phyloP scores from a whole-genome alignment of 2,797 vertebrate species.

The Oreochromis mossambicus region DNA sequence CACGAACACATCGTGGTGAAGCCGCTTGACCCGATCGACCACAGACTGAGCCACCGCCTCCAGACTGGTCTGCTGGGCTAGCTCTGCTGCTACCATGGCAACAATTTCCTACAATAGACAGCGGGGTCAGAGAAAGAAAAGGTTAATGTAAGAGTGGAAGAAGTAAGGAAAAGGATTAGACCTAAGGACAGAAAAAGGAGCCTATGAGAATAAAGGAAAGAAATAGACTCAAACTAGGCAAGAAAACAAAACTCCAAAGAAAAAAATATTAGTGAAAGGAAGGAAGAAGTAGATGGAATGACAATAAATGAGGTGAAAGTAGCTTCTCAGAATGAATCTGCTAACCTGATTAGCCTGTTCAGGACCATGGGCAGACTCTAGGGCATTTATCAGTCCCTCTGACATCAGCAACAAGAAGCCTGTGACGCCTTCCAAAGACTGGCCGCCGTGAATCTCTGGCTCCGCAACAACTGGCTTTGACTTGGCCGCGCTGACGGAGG shows the following conservation, averaged over 20 bases:
- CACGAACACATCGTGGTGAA: slow-evolving; percentile 90
- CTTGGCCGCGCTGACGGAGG: slow-evolving; percentile 81
- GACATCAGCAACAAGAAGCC: slow-evolving; percentile 97
- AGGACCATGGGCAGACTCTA: slow-evolving; percentile 91
- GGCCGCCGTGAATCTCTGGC: slow-evolving; percentile 90
- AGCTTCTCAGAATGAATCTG: background rate
- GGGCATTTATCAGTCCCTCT: slow-evolving; percentile 92
- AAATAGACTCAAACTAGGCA: background rate
- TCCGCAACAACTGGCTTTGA: slow-evolving; percentile 88
- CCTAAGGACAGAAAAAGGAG: background rate
- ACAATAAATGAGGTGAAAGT: background rate
- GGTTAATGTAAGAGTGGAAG: background rate
- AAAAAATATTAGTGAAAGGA: background rate
- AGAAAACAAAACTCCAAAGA: background rate
- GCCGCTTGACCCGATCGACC: slow-evolving; percentile 90
- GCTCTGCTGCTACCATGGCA: slow-evolving; percentile 94
- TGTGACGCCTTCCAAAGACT: slow-evolving; percentile 84
- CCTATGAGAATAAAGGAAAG: background rate
- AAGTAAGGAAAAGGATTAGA: background rate
- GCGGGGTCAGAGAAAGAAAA: background rate
- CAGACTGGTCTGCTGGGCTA: slow-evolving; percentile 88
- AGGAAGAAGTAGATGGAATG: background rate
- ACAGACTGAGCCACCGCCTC: slow-evolving; percentile 92
- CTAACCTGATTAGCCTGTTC: slow-evolving; percentile 96
- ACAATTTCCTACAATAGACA: slow-evolving; percentile 85